Evolutionary conservation across 2,888 invertebrate genomes (phyloP).

Genomic region (Caenorhabditis japonica): DNA sequence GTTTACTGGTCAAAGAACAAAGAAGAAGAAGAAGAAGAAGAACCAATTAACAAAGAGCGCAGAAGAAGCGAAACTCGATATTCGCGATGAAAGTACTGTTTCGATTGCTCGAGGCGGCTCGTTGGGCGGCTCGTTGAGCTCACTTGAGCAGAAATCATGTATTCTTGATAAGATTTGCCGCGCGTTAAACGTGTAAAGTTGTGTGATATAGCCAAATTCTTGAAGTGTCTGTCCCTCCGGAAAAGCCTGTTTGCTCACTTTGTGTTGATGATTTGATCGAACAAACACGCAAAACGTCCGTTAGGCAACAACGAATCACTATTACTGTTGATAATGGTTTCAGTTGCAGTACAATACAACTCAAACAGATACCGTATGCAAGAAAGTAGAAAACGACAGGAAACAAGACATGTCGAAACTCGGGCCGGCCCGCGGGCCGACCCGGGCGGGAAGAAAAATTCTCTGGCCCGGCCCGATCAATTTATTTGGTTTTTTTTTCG

Average conservation of each 20-base stretch:
- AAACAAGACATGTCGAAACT: too few relatives aligned
- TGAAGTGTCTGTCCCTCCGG: conserved; percentile 29
- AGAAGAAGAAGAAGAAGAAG: too few relatives aligned
- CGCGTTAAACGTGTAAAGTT: too few relatives aligned
- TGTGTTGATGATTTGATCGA: conserved; percentile 15
- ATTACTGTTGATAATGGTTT: neutral
- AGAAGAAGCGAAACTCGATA: conserved; percentile 47
- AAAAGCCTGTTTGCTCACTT: conserved; percentile 35
- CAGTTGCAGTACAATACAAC: neutral
- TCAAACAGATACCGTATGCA: too few relatives aligned
- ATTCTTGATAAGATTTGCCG: too few relatives aligned
- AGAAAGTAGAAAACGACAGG: too few relatives aligned
- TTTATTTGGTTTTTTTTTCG: too few relatives aligned
- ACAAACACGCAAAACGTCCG: conserved; percentile 31
- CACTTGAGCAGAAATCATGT: too few relatives aligned
- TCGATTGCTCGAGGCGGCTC: conserved; percentile 4
- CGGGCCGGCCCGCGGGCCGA: too few relatives aligned
- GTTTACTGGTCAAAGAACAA: conserved; percentile 42
- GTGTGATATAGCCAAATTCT: too few relatives aligned
- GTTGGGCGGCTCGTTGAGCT: neutral
- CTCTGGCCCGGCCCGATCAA: too few relatives aligned
- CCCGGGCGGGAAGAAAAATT: too few relatives aligned
- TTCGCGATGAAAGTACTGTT: conserved; percentile 19
- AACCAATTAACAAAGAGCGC: conserved; percentile 40
- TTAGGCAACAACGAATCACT: conserved; percentile 23